Base-by-base conservation (phyloP, 2,113 vertebrate species). In the Entosphenus tridentatus region DNA sequence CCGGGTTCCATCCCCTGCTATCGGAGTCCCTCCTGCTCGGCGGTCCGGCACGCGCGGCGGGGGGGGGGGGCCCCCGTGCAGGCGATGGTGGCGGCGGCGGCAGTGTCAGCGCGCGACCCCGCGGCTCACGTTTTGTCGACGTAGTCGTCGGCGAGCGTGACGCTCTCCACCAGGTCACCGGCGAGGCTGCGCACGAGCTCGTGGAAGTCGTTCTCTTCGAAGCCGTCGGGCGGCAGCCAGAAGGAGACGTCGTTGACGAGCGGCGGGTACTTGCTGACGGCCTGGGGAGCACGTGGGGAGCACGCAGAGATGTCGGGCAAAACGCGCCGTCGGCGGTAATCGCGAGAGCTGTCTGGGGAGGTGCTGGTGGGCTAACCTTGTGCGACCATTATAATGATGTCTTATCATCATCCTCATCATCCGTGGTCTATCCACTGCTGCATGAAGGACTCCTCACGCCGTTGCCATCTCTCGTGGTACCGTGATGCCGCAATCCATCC, bases 181-280 rank as follows among this genome's bases (percentile, higher is more conserved):
- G 82, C 92, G 12, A 90, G 4, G 7, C 73, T 84, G 67, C 93
- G 83, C 10, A 88, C 87, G 73, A 98, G 81, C 70, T 96, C 92
- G 70, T 87, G 95, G 80, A 98, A 98, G 78, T 96, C 92, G 1
- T 87, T 95, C 73, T 85, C 74, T 0, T 75, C 72, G 76, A 87
- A 98, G 9, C 77, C 74, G 67, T 80, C 81, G 56, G 92, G 88
- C 21, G 62, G 62, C 67, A 98, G 77, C 93, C 93, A 98, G 77
- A 98, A 98, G 56, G 92, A 90, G 75, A 98, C 92, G 78, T 96
- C 87, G 12, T 95, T 96, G 74, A 78, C 77, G 72, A 95, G 75
- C 6, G 86, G 80, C 0, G 92, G 92, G 7, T 86, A 95, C 73
- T 81, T 91, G 79, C 92, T 96, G 72, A 96, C 79, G 3, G 80